Base-by-base conservation (phyloP, 92 coral and sea anemone species). In the Zoanthus solanderi region DNA sequence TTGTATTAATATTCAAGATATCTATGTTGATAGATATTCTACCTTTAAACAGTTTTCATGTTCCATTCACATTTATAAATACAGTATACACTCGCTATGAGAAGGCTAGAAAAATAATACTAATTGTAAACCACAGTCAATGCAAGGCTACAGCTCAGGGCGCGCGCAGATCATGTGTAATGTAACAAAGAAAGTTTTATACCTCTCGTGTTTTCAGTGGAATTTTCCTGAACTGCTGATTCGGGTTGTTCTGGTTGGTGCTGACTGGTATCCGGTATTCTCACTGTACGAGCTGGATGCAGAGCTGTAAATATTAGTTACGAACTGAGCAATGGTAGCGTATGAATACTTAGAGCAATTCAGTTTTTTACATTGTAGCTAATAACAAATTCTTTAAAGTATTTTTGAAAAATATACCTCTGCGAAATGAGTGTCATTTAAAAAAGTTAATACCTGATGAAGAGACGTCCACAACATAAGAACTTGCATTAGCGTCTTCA, bases 261-360 rank as follows among this genome's bases (percentile, higher is more conserved):
- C 72, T 67, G 72, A 30, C 28, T 30, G 72, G 72, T 18, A 67
- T 5, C 72, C 42, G 44, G 72, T 34, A 67, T 67, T 67, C 29
- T 67, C 42, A 67, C 72, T 67, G 72, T 67, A 67, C 72, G 31
- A 30, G 72, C 72, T 67, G 72, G 72, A 67, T 23, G 72, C 72
- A 67, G 72, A 8, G 72, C 72, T 67, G 72, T 67, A 67, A 29
- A 67, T 67, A 8, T 23, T 28, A 18, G 72, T 67, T 67, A 67
- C 42, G 13, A 67, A 11, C 37, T 67, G 72, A 67, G 11, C 13
- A 67, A 18, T 66, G 72, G 31, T 67, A 67, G 72, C 42, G 37
- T 23, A 67, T 18, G 72, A 67, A 30, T 67, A 65, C 71, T 16
- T 0, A 16, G 23, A 65, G 9, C 71, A 16, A 66, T 66, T 66